Conservation (phyloP, 1,140 invertebrate species). For the Eciton burchellii region DNA sequence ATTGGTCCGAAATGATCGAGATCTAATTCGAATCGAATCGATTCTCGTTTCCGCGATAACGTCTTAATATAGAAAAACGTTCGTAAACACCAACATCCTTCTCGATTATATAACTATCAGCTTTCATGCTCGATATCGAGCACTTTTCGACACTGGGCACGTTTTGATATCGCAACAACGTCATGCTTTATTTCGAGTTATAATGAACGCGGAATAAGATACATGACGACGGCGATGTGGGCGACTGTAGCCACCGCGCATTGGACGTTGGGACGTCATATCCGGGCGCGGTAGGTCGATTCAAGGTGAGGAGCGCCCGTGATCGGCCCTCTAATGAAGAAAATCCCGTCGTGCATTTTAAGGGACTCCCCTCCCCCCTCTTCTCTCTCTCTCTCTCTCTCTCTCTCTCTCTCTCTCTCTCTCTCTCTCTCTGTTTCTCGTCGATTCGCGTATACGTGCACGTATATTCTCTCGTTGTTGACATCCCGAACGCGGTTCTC, state of each 20-base stretch:
- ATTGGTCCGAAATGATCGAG: no score
- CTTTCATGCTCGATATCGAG: no score
- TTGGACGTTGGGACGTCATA: conserved; percentile 70
- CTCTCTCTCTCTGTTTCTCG: neutral
- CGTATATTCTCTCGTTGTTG: conserved; percentile 10
- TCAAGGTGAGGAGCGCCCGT: conserved; percentile 77
- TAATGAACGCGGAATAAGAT: conserved; percentile 60
- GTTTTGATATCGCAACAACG: no score
- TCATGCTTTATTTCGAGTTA: no score
- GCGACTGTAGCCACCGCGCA: conserved; percentile 27
- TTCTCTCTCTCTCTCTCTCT: neutral
- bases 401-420: neutral
- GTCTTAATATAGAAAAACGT: no score
- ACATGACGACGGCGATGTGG: conserved; percentile 30
- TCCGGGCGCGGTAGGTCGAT: conserved; percentile 78
- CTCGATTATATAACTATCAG: no score
- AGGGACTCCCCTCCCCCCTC: conserved; percentile 60
- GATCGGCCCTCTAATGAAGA: conserved; percentile 78
- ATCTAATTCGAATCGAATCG: no score
- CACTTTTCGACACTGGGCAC: no score
- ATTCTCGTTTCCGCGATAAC: no score
- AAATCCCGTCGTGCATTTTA: conserved; percentile 76
- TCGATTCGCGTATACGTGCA: neutral
- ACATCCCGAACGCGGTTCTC: conserved; percentile 30
- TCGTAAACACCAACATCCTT: no score